phyloP scores from a whole-genome alignment of 1,140 invertebrate genomes.

The Halictus rubicundus region DNA sequence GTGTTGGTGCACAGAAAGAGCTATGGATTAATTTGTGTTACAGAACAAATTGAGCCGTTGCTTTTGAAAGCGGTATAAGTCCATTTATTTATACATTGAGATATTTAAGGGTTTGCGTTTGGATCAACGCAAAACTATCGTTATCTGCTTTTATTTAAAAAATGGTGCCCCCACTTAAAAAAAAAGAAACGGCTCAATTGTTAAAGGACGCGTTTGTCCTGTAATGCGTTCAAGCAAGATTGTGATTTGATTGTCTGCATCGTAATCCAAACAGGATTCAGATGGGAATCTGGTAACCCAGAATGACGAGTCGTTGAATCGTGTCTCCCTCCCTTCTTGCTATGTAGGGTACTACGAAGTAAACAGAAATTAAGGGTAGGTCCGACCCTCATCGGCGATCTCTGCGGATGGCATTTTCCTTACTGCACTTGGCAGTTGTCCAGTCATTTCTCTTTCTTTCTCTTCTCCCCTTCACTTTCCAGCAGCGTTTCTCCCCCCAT shows the following conservation, averaged over 20 bases:
- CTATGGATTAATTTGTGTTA: no score
- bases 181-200: no score
- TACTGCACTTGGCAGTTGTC: conserved; percentile 54
- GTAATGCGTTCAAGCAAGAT: no score
- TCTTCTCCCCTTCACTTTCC: conserved; percentile 19
- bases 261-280: not conserved
- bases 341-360: conserved; percentile 15
- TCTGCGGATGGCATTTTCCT: conserved; percentile 52
- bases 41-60: no score
- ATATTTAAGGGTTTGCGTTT: no score
- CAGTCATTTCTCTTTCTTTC: conserved; percentile 40
- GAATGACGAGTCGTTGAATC: not conserved
- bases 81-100: no score
- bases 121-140: no score
- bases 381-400: conserved; percentile 38
- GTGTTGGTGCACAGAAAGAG: no score
- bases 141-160: no score
- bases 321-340: not conserved
- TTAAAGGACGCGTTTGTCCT: no score
- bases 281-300: not conserved
- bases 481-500: not conserved
- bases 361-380: conserved; percentile 51
- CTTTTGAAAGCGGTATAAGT: no score
- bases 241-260: not conserved
- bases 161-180: no score